Percentiles rank a stretch among this genome's conserved stretches.
These are phyloP conservation scores for Galaxea fascicularis DNA, from an alignment of 92 coral and sea anemone species.

Conservation along the genomic window DNA sequence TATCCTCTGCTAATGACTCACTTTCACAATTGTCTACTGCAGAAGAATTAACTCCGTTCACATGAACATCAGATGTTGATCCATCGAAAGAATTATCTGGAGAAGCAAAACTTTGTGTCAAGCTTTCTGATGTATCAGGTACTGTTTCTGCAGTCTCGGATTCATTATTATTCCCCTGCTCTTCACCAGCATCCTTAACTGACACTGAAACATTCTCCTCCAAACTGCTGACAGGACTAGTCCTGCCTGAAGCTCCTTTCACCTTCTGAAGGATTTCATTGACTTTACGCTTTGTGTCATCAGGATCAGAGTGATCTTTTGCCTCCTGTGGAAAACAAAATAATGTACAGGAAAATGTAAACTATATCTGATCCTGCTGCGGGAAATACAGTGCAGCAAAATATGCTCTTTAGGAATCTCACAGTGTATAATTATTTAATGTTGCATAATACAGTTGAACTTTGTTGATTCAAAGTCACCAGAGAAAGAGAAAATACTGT, in stretches of 20 bases:
- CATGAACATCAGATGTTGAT: neutral
- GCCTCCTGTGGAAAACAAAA: constrained; percentile 60
- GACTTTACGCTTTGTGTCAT: constrained; percentile 83
- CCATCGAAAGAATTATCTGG: neutral
- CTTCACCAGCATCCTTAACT: neutral
- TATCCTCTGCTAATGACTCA: neutral
- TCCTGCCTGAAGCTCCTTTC: constrained; percentile 80
- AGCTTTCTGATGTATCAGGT: neutral
- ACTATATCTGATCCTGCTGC: too few species aligned
- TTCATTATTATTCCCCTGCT: constrained; percentile 18
- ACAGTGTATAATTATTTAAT: too few species aligned
- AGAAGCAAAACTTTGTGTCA: neutral
- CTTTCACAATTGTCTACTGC: neutral
- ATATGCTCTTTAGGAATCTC: too few species aligned
- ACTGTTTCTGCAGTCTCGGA: neutral
- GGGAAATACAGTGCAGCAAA: too few species aligned
- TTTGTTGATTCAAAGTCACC: too few species aligned
- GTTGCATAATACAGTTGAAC: too few species aligned
- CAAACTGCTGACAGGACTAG: neutral
- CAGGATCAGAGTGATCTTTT: constrained; percentile 69
- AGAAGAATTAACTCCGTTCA: constrained; percentile 28
- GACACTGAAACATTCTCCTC: neutral
- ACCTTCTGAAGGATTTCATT: constrained; percentile 92
- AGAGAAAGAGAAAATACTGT: too few species aligned
- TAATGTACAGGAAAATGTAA: neutral